Evolutionary conservation across 2,797 vertebrate genomes (phyloP).

Genomic region (Chiroxiphia lanceolata): DNA sequence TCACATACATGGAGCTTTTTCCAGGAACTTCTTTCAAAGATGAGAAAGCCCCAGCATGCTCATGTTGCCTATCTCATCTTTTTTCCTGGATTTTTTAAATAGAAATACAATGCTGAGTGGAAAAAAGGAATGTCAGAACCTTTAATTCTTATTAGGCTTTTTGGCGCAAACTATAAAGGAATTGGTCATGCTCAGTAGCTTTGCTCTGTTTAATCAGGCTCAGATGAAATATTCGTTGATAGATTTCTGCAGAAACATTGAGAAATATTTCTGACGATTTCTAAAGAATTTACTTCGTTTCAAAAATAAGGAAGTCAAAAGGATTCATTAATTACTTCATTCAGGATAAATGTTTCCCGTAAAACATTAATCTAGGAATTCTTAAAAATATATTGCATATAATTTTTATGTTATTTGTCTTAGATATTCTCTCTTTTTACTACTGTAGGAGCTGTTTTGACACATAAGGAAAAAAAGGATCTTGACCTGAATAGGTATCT

Average conservation of each 20-base stretch:
- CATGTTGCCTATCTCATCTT: neutral
- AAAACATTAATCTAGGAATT: neutral
- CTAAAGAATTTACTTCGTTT: neutral
- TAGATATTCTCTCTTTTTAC: neutral
- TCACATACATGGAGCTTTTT: neutral
- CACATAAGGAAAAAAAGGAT: neutral
- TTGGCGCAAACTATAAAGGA: neutral
- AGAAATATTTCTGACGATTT: neutral
- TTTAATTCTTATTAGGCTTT: neutral
- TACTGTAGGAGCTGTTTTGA: neutral
- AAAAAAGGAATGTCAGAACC: neutral
- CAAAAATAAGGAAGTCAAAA: neutral
- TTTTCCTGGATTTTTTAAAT: neutral
- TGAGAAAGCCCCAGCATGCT: neutral
- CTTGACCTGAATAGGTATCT: neutral
- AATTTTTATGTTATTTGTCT: neutral
- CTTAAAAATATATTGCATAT: neutral
- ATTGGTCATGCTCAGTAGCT: neutral
- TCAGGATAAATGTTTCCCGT: neutral
- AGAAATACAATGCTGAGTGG: neutral
- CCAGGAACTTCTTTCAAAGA: neutral
- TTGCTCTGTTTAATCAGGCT: neutral
- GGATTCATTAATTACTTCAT: neutral
- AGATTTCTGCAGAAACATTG: slow-evolving; percentile 5
- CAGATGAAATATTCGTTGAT: neutral